These are phyloP conservation scores for Rhea pennata DNA, from an alignment of 2,113 vertebrate genomes.

Conservation along the genomic window DNA sequence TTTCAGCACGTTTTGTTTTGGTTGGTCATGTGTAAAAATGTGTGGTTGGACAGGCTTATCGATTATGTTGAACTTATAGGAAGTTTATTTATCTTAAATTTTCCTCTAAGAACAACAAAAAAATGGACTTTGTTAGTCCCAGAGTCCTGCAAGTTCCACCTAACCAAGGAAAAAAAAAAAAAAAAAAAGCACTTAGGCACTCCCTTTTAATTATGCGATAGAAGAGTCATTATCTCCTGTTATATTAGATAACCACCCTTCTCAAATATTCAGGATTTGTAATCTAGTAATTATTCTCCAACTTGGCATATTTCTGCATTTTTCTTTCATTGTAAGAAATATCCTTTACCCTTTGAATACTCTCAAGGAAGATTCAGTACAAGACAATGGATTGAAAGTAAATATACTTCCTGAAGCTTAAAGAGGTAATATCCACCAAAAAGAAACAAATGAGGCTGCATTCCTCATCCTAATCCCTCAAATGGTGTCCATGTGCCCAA, in stretches of 20 bases:
- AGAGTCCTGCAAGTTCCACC: neutral
- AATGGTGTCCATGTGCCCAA: conserved; percentile 44
- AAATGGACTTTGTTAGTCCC: neutral
- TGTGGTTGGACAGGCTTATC: neutral
- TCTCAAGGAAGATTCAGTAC: neutral
- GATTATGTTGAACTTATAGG: neutral
- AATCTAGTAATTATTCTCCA: neutral
- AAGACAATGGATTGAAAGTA: neutral
- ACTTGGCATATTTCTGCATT: neutral
- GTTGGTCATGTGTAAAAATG: neutral
- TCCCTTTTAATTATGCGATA: neutral
- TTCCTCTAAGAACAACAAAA: neutral
- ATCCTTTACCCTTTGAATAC: neutral
- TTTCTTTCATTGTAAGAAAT: neutral
- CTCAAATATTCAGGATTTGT: neutral
- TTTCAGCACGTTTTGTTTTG: conserved; percentile 9
- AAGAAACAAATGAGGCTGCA: neutral
- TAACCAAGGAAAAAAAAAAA: neutral
- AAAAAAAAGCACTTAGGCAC: neutral
- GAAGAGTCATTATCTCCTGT: neutral
- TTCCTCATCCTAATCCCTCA: neutral
- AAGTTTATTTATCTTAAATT: neutral
- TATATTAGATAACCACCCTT: neutral
- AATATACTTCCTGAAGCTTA: neutral
- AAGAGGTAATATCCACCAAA: neutral